Evolutionary conservation across 1,140 invertebrate species (phyloP).

Genomic region (Platyura marginata): DNA sequence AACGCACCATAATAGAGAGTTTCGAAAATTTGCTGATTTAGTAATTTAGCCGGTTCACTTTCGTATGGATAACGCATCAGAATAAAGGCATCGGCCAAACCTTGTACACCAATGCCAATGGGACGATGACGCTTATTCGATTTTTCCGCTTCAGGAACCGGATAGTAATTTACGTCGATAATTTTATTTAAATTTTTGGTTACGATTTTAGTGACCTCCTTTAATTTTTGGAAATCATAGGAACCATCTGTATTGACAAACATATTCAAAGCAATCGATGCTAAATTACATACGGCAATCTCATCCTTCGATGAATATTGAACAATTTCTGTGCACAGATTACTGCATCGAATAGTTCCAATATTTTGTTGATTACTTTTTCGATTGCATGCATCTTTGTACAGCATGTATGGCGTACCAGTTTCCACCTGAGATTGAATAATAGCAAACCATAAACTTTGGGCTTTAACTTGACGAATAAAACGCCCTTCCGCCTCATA

Average conservation of each 20-base stretch:
- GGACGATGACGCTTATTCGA: slow-evolving; percentile 52
- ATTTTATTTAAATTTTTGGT: slow-evolving; percentile 88
- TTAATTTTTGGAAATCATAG: slow-evolving; percentile 78
- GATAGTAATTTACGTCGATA: slow-evolving; percentile 92
- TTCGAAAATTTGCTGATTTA: slow-evolving; percentile 55
- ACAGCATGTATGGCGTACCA: slow-evolving; percentile 50
- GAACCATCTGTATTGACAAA: slow-evolving; percentile 46
- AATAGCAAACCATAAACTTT: slow-evolving; percentile 43
- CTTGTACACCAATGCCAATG: slow-evolving; percentile 48
- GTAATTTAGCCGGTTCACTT: slow-evolving; percentile 30
- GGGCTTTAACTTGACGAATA: slow-evolving; percentile 35
- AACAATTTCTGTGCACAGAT: slow-evolving; percentile 54
- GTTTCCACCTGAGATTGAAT: slow-evolving; percentile 51
- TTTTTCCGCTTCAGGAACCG: slow-evolving; percentile 39
- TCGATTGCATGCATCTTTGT: slow-evolving; percentile 48
- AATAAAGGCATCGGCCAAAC: slow-evolving; percentile 51
- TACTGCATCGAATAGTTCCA: slow-evolving; percentile 55
- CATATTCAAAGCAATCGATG: slow-evolving; percentile 54
- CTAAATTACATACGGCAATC: slow-evolving; percentile 54
- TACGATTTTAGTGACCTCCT: slow-evolving; percentile 68
- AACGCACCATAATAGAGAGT: slow-evolving; percentile 50
- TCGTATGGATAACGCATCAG: slow-evolving; percentile 46
- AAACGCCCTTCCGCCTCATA: slow-evolving; percentile 40
- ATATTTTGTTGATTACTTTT: slow-evolving; percentile 58
- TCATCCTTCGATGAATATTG: slow-evolving; percentile 42